Base-by-base conservation (phyloP, 2,797 vertebrate genomes). In the Hipposideros larvatus region DNA sequence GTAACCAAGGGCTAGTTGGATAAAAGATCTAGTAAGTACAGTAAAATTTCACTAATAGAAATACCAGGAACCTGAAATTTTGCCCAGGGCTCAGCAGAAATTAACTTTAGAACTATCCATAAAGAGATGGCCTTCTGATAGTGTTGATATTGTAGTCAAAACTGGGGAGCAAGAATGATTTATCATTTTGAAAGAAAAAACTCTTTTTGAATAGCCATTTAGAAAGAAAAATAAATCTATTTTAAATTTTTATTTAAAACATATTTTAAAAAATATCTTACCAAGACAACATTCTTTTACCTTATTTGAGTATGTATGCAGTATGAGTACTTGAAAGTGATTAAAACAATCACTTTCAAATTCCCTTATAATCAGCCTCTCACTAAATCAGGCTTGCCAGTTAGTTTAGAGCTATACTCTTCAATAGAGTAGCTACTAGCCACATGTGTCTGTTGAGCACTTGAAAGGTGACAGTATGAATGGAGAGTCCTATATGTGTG, bases 241-340 rank as follows among this genome's bases (percentile, higher is more conserved):
- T 88, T 94, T 84, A n/a, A 11, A 22, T 63, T 71, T 90, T 84
- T 91, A 87, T 71, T 94, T 92, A 84, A 97, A 78, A 41, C 26
- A 14, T 46, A 41, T 71, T 85, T 78, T 51, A 61, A 83, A 92
- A 61, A 21, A 16, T 71, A 85, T 34, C 26, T 92, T 83, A 73
- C n/a, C 66, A 82, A 77, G 19, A 51, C 53, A 94, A n/a, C 4
- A 85, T 59, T 91, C 61, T 91, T 96, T 93, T 80, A 26, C n/a
- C 73, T 88, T 77, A 87, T 91, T 90, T 96, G 57, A 83, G 2
- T 91, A 43, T 68, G 9, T 4, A 43, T 68, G 9, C 4, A 53
- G 2, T 84, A 19, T 79, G 34, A 34, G 21, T 71, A 84, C 22
- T 43, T 91, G 37, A 68, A 90, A 75, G 28, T 88, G 70, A 83